Evolutionary conservation across 2,888 invertebrate species (phyloP).

Genomic region (Vannuccia rotundouncinata): DNA sequence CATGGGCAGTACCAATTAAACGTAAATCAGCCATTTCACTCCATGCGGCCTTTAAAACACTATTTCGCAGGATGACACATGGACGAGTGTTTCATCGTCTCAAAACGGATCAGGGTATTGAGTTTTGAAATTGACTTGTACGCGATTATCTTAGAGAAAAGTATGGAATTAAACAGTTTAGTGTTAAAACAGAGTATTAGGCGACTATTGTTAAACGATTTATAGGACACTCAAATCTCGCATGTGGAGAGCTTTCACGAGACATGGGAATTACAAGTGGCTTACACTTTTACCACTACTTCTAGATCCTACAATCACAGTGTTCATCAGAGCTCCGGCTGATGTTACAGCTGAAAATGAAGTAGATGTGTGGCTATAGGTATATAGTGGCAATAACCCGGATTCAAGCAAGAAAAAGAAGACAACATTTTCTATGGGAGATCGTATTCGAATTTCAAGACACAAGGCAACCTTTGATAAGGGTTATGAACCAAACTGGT

Average conservation of each 20-base stretch:
- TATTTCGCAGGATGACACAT: background rate
- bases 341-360: constrained; percentile 13
- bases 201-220: too few relatives aligned
- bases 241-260: background rate
- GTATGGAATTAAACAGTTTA: background rate
- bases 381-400: background rate
- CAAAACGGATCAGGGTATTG: background rate
- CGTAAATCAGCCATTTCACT: background rate
- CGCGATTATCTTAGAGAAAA: background rate
- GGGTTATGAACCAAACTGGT: background rate
- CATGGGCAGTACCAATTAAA: background rate
- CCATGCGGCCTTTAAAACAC: background rate
- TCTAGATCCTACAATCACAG: background rate
- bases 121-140: background rate
- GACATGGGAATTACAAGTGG: background rate
- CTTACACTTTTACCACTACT: background rate
- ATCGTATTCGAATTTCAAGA: background rate
- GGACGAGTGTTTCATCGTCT: background rate
- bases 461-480: constrained; percentile 7
- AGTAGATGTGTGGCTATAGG: background rate
- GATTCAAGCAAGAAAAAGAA: constrained; percentile 6
- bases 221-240: too few relatives aligned
- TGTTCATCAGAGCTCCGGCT: background rate
- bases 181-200: too few relatives aligned
- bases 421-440: background rate